Evolutionary conservation across 2,797 vertebrate species (phyloP).

Genomic region (Petrocephalus sullivani): DNA sequence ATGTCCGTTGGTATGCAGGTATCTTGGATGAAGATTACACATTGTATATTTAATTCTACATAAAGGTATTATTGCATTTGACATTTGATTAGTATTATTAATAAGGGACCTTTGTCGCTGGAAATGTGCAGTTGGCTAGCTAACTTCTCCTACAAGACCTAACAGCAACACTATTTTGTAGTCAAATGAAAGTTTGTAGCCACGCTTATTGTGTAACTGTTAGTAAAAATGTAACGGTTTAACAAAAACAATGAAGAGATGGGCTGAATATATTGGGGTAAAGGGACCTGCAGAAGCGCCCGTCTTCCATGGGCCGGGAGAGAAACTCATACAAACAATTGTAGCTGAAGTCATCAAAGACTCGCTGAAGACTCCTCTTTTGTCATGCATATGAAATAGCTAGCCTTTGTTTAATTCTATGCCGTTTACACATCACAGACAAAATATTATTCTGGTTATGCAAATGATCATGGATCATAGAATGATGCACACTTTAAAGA

Average conservation of each 20-base stretch:
- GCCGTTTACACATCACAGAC: neutral
- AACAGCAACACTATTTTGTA: neutral
- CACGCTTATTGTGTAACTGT: neutral
- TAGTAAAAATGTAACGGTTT: neutral
- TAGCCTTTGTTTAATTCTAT: slow-evolving; percentile 1
- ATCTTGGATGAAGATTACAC: neutral
- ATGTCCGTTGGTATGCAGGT: neutral
- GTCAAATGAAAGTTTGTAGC: neutral
- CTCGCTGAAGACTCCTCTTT: neutral
- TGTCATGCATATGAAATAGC: slow-evolving; percentile 8
- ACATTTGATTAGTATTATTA: neutral
- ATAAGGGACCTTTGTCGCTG: neutral
- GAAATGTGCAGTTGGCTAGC: neutral
- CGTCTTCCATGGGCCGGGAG: neutral
- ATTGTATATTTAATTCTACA: neutral
- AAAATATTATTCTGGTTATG: slow-evolving; percentile 12
- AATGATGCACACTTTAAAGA: neutral
- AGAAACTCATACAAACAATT: neutral
- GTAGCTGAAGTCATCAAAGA: slow-evolving; percentile 8
- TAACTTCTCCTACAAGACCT: neutral
- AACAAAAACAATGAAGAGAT: neutral
- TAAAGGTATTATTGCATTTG: neutral
- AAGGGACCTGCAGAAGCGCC: neutral
- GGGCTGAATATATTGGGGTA: neutral
- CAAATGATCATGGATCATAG: neutral